Conservation (phyloP, 2,888 invertebrate genomes). For the Leptura quadrifasciata region DNA sequence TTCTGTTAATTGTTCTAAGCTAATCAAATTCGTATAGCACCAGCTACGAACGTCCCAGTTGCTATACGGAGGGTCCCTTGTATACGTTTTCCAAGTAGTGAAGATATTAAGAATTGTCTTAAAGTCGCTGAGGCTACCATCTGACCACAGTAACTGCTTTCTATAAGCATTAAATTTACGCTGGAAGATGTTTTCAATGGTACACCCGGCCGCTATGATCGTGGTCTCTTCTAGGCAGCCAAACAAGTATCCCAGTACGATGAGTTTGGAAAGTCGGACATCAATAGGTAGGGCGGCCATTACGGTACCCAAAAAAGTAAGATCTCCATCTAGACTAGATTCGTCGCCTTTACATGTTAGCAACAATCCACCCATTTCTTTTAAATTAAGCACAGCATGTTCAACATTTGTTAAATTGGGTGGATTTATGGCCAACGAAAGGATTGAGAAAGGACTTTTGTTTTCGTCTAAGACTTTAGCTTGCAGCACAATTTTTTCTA, state of each 20-base stretch:
- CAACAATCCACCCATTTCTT: conserved; percentile 90
- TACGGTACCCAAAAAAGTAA: conserved; percentile 90
- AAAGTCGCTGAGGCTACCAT: conserved; percentile 89
- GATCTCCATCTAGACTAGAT: conserved; percentile 82
- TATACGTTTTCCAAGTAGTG: conserved; percentile 72
- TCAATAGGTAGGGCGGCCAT: conserved; percentile 91
- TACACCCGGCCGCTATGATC: conserved; percentile 92
- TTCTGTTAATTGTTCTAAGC: conserved; percentile 83
- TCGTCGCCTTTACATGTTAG: conserved; percentile 74
- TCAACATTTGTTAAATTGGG: conserved; percentile 89
- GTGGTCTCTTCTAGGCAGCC: conserved; percentile 89
- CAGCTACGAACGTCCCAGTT: conserved; percentile 73
- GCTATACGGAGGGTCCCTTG: conserved; percentile 60
- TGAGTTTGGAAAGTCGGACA: conserved; percentile 87
- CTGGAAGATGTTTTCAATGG: conserved; percentile 86
- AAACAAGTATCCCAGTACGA: conserved; percentile 90
- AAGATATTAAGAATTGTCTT: conserved; percentile 89
- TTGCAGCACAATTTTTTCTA: conserved; percentile 87
- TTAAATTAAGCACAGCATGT: conserved; percentile 86
- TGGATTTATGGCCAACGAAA: conserved; percentile 90
- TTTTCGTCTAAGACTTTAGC: conserved; percentile 90
- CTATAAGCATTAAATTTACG: conserved; percentile 83
- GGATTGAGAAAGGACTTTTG: conserved; percentile 83
- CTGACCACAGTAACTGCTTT: conserved; percentile 87
- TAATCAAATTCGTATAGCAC: conserved; percentile 83